Evolutionary conservation across 2,797 vertebrate genomes (phyloP).

Genomic region (Halcyon badia): DNA sequence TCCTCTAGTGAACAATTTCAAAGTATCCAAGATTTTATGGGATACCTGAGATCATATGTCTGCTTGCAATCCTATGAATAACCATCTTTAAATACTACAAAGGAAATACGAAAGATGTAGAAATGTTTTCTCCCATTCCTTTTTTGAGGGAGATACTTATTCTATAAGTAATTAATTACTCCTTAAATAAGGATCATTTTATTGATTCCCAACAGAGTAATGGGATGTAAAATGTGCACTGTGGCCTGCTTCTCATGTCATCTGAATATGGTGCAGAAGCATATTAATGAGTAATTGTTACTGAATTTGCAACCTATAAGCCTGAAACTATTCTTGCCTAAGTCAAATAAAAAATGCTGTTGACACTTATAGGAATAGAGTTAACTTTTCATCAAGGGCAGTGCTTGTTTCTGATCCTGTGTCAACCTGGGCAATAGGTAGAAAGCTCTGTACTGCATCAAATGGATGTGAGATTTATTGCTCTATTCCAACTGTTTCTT

Average conservation of each 20-base stretch:
- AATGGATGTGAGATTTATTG: slow-evolving; percentile 17
- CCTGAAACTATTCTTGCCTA: background rate
- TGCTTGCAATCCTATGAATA: background rate
- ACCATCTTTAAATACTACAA: background rate
- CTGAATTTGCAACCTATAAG: background rate
- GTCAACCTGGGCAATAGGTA: background rate
- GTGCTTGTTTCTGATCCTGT: background rate
- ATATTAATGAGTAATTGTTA: background rate
- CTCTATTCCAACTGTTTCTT: slow-evolving; percentile 31
- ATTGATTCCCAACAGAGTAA: background rate
- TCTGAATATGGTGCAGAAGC: background rate
- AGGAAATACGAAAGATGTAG: background rate
- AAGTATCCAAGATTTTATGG: background rate
- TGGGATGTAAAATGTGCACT: background rate
- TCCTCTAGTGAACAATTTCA: background rate
- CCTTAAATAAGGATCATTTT: background rate
- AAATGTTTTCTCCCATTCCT: background rate
- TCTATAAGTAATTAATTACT: background rate
- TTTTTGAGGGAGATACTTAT: background rate
- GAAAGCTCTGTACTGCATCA: slow-evolving; percentile 14
- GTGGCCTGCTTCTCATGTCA: background rate
- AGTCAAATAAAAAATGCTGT: background rate
- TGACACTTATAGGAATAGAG: background rate
- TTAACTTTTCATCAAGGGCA: background rate
- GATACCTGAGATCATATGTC: background rate